Conservation (phyloP, 1,140 invertebrate genomes). For the Semibalanus balanoides region DNA sequence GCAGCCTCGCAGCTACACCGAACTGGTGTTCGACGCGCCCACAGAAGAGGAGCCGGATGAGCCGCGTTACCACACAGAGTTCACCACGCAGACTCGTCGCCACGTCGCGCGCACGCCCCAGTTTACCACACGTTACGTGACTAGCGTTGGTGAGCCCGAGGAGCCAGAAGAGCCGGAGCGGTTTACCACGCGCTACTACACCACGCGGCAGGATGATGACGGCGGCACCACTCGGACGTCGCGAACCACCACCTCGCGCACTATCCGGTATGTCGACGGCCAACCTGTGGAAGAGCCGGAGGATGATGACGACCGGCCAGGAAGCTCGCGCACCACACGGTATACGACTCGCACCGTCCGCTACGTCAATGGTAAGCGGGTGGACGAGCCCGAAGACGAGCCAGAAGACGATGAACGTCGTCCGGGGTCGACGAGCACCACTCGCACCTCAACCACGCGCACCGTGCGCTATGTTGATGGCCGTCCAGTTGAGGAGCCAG, state of each 20-base stretch:
- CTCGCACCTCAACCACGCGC: not conserved
- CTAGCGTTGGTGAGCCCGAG: not conserved
- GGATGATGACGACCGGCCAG: not conserved
- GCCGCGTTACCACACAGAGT: not conserved
- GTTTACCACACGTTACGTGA: not conserved
- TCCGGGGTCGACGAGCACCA: not conserved
- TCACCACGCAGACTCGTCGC: not conserved
- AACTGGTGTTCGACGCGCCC: constrained; percentile 29
- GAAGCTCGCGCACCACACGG: too few species aligned
- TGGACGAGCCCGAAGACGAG: too few species aligned
- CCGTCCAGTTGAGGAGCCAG: not conserved
- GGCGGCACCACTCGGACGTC: not conserved
- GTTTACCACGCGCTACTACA: not conserved
- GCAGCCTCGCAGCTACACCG: constrained; percentile 35
- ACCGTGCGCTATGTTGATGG: not conserved
- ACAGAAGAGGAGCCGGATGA: constrained; percentile 24
- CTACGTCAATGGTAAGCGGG: too few species aligned
- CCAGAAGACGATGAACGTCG: too few species aligned
- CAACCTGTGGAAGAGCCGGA: not conserved
- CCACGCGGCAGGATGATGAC: not conserved
- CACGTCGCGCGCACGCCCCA: not conserved
- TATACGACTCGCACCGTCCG: too few species aligned
- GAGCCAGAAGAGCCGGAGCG: not conserved
- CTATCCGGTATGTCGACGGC: not conserved
- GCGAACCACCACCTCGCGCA: not conserved